Evolutionary conservation across 2,888 invertebrate species (phyloP).

Genomic region (Clanis bilineata): DNA sequence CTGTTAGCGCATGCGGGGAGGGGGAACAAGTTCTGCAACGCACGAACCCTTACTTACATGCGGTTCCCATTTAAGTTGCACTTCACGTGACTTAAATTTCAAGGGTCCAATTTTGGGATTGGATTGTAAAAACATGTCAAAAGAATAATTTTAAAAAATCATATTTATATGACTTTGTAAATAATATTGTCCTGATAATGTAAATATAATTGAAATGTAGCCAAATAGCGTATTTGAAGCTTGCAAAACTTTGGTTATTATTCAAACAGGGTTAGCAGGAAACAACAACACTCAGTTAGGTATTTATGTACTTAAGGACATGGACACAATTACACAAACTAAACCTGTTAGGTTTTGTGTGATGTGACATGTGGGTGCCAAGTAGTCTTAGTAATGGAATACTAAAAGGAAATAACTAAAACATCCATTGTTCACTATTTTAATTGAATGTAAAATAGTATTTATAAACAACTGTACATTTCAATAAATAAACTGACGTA

Average conservation of each 20-base stretch:
- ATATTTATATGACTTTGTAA: not conserved
- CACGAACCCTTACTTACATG: not conserved
- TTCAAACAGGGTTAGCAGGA: conserved; percentile 54
- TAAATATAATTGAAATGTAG: conserved; percentile 27
- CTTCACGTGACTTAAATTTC: not conserved
- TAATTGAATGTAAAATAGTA: conserved; percentile 68
- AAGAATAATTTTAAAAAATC: not conserved
- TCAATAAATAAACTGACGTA: conserved; percentile 63
- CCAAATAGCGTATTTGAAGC: conserved; percentile 49
- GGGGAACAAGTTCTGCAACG: conserved; percentile 50
- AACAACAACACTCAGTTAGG: conserved; percentile 38
- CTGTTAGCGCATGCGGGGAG: conserved; percentile 74
- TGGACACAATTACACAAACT: conserved; percentile 17
- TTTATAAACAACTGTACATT: conserved; percentile 74
- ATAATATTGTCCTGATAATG: not conserved
- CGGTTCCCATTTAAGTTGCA: not conserved
- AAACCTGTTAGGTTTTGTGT: conserved; percentile 14
- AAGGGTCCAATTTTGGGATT: not conserved
- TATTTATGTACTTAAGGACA: conserved; percentile 22
- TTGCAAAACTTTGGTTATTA: conserved; percentile 65
- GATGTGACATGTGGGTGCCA: conserved; percentile 24
- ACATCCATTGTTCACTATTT: conserved; percentile 68
- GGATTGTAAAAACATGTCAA: not conserved
- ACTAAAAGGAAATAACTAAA: conserved; percentile 52
- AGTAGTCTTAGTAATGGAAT: conserved; percentile 37